A percentile compares a stretch with the other conserved stretches of the same genome.
These are phyloP conservation scores for Ceuthmochares aereus DNA, from an alignment of 2,113 vertebrate species.

Conservation along the genomic window DNA sequence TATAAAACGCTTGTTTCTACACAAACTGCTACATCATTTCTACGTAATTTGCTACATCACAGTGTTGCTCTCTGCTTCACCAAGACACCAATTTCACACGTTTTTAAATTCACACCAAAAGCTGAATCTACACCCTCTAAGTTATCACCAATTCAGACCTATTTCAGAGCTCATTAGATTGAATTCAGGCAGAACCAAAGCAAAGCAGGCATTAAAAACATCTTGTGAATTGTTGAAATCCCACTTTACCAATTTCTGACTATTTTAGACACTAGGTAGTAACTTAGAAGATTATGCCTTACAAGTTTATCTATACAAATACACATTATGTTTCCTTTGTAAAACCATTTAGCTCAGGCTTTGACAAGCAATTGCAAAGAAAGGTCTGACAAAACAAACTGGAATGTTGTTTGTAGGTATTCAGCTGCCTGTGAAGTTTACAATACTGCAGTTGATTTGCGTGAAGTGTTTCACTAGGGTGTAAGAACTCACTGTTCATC, in stretches of 20 bases:
- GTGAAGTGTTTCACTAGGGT: background rate
- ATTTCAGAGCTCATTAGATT: background rate
- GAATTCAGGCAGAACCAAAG: background rate
- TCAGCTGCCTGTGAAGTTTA: background rate
- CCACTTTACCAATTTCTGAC: background rate
- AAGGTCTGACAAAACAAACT: background rate
- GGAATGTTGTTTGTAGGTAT: background rate
- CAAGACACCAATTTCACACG: background rate
- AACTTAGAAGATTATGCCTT: background rate
- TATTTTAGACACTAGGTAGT: background rate
- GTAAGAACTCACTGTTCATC: background rate
- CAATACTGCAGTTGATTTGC: background rate
- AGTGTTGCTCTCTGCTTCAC: background rate
- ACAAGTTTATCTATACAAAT: background rate
- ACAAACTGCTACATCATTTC: background rate
- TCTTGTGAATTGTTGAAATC: background rate
- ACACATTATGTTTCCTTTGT: background rate
- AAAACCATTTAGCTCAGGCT: background rate
- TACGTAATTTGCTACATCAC: background rate
- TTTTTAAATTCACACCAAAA: constrained; percentile 1
- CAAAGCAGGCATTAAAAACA: background rate
- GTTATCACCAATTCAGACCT: background rate
- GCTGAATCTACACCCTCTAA: background rate
- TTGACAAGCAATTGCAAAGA: background rate
- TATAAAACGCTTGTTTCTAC: background rate